Evolutionary conservation across 53 echinoderm and acorn worm species (phyloP).

Genomic region (Paracentrotus lividus): DNA sequence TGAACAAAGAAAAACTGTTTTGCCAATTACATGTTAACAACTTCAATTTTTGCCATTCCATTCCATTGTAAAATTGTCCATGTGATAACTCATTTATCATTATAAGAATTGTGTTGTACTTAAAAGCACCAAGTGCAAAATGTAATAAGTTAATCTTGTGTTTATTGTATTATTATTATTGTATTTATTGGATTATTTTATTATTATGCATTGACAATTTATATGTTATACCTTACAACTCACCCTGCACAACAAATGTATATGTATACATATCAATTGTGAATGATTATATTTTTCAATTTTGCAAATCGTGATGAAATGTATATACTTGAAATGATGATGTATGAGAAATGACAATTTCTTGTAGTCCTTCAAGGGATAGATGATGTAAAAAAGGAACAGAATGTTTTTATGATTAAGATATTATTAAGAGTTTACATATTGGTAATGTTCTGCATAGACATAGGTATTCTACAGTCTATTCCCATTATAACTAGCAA

Average conservation of each 20-base stretch:
- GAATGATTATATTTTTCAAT: background rate
- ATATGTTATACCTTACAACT: background rate
- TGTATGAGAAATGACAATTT: background rate
- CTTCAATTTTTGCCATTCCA: constrained; percentile 48
- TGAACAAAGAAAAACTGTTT: background rate
- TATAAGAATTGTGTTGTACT: background rate
- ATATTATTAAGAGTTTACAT: background rate
- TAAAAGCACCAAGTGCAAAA: constrained; percentile 33
- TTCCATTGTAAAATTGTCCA: background rate
- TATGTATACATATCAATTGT: background rate
- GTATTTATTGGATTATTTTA: too few relatives aligned
- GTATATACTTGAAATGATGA: background rate
- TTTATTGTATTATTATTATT: background rate
- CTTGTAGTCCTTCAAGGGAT: background rate
- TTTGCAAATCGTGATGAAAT: background rate
- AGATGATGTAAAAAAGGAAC: background rate
- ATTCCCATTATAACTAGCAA: background rate
- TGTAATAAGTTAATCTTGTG: background rate
- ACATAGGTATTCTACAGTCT: background rate
- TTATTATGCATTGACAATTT: background rate
- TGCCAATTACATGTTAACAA: constrained; percentile 5
- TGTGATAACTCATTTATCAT: background rate
- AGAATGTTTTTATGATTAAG: background rate
- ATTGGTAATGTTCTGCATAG: background rate
- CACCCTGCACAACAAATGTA: too few relatives aligned